Evolutionary conservation across 1,140 invertebrate species (phyloP).

Genomic region (Helicoverpa zea): DNA sequence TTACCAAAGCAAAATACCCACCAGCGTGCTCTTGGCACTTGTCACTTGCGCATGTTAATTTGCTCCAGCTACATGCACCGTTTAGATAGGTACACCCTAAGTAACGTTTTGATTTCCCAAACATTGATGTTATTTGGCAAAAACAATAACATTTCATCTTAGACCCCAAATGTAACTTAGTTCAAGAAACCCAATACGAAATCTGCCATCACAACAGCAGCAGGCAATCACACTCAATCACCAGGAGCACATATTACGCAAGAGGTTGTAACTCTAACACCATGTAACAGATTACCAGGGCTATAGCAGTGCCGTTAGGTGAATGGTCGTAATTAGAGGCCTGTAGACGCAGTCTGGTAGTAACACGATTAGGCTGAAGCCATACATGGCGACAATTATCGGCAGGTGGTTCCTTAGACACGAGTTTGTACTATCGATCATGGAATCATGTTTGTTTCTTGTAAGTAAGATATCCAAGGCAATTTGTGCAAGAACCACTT

Average conservation of each 20-base stretch:
- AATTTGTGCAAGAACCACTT: too few species aligned
- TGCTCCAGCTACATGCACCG: too few species aligned
- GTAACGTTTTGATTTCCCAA: too few species aligned
- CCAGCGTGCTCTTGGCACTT: too few species aligned
- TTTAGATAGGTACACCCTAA: too few species aligned
- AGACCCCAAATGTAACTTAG: too few species aligned
- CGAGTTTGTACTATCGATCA: conserved; percentile 35
- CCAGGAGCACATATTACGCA: conserved; percentile 28
- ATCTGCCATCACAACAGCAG: not conserved
- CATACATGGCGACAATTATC: conserved; percentile 42
- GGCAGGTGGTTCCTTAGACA: conserved; percentile 47
- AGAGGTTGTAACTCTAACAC: conserved; percentile 14
- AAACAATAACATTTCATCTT: too few species aligned
- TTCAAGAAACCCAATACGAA: not conserved
- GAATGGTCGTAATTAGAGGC: conserved; percentile 42
- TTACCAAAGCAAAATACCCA: too few species aligned
- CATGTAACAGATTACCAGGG: conserved; percentile 33
- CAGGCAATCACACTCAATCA: conserved; percentile 10
- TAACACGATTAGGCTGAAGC: conserved; percentile 45
- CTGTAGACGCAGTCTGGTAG: conserved; percentile 42
- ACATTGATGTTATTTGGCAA: too few species aligned
- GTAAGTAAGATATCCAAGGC: not conserved
- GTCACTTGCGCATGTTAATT: too few species aligned
- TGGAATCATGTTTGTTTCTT: conserved; percentile 30
- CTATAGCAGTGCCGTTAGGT: conserved; percentile 20